Evolutionary conservation across 2,113 vertebrate species (phyloP).

Genomic region (Chunga burmeisteri): DNA sequence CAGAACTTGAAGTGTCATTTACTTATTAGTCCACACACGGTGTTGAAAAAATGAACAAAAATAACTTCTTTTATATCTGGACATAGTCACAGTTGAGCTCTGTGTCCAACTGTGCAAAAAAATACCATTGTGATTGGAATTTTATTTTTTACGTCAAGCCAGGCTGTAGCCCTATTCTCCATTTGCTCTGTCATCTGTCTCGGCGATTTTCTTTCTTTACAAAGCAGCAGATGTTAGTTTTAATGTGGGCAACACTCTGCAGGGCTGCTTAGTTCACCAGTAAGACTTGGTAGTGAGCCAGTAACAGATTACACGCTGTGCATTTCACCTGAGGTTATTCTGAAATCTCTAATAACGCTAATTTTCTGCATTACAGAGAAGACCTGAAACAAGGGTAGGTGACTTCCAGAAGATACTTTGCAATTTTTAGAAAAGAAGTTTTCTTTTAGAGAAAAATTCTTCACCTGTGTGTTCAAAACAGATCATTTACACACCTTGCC

Average conservation of each 20-base stretch:
- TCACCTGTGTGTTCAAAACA: neutral
- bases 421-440: neutral
- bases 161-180: neutral
- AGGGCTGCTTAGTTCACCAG: neutral
- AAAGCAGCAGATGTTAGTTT: neutral
- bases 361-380: neutral
- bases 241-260: rapidly evolving
- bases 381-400: neutral
- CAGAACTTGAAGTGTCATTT: neutral
- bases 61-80: neutral
- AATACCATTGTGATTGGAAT: neutral
- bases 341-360: neutral
- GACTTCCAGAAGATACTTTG: neutral
- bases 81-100: neutral
- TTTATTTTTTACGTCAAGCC: neutral
- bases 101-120: neutral
- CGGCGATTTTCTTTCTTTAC: neutral
- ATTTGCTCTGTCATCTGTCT: neutral
- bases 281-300: rapidly evolving
- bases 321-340: neutral
- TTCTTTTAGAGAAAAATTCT: neutral
- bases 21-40: too few species aligned
- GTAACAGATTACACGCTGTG: neutral
- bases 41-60: neutral
- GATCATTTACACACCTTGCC: rapidly evolving